These are phyloP conservation scores for Stichodactyla helianthus DNA, from an alignment of 64 coral and sea anemone species.

Conservation along the genomic window DNA sequence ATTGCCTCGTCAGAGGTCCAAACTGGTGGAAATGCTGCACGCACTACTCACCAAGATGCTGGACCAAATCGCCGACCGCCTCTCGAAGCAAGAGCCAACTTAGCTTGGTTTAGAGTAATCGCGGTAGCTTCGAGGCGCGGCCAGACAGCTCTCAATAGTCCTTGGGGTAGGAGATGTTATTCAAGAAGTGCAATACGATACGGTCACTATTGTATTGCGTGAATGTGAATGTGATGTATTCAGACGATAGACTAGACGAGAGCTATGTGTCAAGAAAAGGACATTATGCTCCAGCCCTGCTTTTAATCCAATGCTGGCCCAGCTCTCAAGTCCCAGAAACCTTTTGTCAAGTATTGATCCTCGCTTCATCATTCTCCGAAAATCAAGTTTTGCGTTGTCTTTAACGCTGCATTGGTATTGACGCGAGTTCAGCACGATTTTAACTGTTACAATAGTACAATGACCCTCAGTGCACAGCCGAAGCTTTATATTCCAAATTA, in stretches of 20 bases:
- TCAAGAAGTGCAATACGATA: slow-evolving; percentile 27
- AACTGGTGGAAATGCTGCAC: slow-evolving; percentile 28
- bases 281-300: neutral
- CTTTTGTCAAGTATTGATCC: neutral
- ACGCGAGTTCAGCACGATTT: neutral
- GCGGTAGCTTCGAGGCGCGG: slow-evolving; percentile 36
- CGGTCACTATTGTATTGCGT: slow-evolving; percentile 6
- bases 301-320: neutral
- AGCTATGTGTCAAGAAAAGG: slow-evolving; percentile 12
- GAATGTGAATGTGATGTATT: slow-evolving; percentile 33
- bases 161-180: slow-evolving; percentile 17
- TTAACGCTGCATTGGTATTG: neutral
- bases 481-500: neutral
- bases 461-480: neutral
- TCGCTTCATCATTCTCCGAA: neutral
- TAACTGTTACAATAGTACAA: neutral
- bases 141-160: slow-evolving; percentile 27
- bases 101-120: neutral
- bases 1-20: slow-evolving; percentile 20
- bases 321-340: neutral
- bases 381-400: neutral
- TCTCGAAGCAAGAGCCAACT: slow-evolving; percentile 25
- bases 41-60: slow-evolving; percentile 32
- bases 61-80: slow-evolving; percentile 35
- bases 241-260: slow-evolving; percentile 36